Evolutionary conservation across 2,797 vertebrate genomes (phyloP).

Genomic region (Sebastes reedi): DNA sequence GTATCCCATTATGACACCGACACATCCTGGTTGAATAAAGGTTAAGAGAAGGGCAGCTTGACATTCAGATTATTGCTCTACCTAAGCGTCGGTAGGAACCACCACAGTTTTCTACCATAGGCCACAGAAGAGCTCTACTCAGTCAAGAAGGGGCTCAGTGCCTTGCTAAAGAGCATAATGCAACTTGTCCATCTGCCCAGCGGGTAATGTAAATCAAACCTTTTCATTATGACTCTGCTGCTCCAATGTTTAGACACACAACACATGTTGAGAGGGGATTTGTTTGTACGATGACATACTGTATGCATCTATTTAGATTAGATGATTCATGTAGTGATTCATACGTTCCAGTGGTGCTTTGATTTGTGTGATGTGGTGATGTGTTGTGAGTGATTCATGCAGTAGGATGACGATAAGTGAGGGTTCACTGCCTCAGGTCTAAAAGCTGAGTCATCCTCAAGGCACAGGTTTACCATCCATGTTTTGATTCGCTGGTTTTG

Average conservation of each 20-base stretch:
- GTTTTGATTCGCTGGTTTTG: slow-evolving; percentile 32
- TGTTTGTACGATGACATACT: slow-evolving; percentile 45
- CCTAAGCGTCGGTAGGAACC: neutral
- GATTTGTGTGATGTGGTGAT: slow-evolving; percentile 32
- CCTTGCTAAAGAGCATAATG: slow-evolving; percentile 14
- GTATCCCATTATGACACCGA: neutral
- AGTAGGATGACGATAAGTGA: slow-evolving; percentile 21
- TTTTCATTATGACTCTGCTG: slow-evolving; percentile 7
- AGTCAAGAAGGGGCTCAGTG: neutral
- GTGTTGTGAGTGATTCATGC: slow-evolving; percentile 50
- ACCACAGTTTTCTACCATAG: neutral
- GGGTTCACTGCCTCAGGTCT: slow-evolving; percentile 29
- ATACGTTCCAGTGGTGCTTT: slow-evolving; percentile 31
- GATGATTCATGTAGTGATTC: slow-evolving; percentile 50
- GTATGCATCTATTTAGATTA: slow-evolving; percentile 20
- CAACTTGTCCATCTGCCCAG: neutral
- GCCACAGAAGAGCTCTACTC: neutral
- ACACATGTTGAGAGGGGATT: slow-evolving; percentile 25
- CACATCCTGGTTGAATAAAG: slow-evolving; percentile 1
- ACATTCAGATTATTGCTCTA: neutral
- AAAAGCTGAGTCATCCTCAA: slow-evolving; percentile 27
- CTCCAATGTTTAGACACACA: slow-evolving; percentile 9
- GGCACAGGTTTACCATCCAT: slow-evolving; percentile 15
- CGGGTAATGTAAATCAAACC: neutral
- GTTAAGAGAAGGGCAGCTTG: neutral